Evolutionary conservation across 2,888 invertebrate species (phyloP), one percentile per base, ranked within the genome.

Genomic region (Cryptocheilus praepositus): DNA sequence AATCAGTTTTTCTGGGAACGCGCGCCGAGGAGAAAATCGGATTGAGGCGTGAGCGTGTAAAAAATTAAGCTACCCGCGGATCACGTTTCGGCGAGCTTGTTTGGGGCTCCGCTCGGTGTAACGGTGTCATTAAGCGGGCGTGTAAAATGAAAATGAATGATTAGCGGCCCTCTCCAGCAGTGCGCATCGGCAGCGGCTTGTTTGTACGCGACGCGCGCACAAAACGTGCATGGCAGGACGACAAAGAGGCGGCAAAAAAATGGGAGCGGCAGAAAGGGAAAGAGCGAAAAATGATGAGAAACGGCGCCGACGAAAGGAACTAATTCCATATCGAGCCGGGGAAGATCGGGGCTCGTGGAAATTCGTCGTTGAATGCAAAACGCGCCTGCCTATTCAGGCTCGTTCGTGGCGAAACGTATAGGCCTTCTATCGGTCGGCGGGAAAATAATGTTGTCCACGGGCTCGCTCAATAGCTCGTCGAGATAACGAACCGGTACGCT

Each of bases 321-420:
- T 73, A 74, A 69, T 72, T 64, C 22, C 62, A 58, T 61, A 56
- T 51, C 60, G 46, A n/a, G 16, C 16, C n/a, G 49, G 5, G 16
- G 11, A 36, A 36, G 49, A 49, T 49, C 49, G 49, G 18, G n/a
- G 16, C 49, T n/a, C 16, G n/a, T 49, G 49, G 8, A 49, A 49
- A 49, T 49, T 49, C 49, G 13, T 1, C 13, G 13, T 4, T 36
- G 36, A 36, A 36, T 36, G 36, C 36, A 7, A 36, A 36, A 11
- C 36, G 36, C 4, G 4, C 11, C 36, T 36, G 13, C 11, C 36
- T 11, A 36, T 36, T 36, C 36, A 36, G 28, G 28, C 7, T 7
- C 36, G 36, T 36, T 11, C 36, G 7, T n/a, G n/a, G n/a, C n/a
- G n/a, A 7, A 2, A 11, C 36, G 13, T 5, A 5, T 5, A 5